Percentiles rank a stretch among this genome's conserved stretches.
phyloP scores from a whole-genome alignment of 2,113 vertebrate genomes.

The Oenanthe oenanthe region DNA sequence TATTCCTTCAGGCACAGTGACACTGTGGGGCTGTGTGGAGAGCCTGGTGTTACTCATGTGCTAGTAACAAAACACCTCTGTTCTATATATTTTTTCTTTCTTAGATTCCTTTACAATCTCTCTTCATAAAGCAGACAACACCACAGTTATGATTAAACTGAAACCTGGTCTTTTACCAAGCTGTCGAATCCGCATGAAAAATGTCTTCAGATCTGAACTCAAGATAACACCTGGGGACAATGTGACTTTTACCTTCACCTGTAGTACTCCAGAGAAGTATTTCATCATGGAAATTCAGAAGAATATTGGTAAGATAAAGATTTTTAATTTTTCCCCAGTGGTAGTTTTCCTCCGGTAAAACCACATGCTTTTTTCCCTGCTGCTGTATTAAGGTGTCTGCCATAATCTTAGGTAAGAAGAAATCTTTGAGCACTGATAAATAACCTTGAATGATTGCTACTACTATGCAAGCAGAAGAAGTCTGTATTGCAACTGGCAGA shows the following conservation, averaged over 20 bases:
- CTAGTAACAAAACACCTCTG: background rate
- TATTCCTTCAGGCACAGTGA: background rate
- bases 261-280: slow-evolving; percentile 66
- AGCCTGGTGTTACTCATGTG: background rate
- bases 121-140: slow-evolving; percentile 41
- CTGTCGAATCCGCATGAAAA: slow-evolving; percentile 64
- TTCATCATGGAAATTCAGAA: slow-evolving; percentile 73
- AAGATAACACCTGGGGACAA: slow-evolving; percentile 71
- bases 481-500: background rate
- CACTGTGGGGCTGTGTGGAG: background rate
- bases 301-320: slow-evolving; percentile 75
- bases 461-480: background rate
- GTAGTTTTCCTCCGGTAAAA: background rate
- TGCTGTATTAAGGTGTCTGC: background rate
- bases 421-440: background rate
- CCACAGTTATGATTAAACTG: slow-evolving; percentile 62
- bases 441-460: background rate
- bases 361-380: background rate
- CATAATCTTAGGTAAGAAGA: background rate
- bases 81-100: background rate
- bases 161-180: background rate
- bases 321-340: background rate
- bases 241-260: slow-evolving; percentile 72
- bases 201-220: background rate
- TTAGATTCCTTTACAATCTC: slow-evolving; percentile 68